Evolutionary conservation across 2,113 vertebrate species (phyloP), one percentile per base, ranked within the genome.

Genomic region (Myotis brandtii): DNA sequence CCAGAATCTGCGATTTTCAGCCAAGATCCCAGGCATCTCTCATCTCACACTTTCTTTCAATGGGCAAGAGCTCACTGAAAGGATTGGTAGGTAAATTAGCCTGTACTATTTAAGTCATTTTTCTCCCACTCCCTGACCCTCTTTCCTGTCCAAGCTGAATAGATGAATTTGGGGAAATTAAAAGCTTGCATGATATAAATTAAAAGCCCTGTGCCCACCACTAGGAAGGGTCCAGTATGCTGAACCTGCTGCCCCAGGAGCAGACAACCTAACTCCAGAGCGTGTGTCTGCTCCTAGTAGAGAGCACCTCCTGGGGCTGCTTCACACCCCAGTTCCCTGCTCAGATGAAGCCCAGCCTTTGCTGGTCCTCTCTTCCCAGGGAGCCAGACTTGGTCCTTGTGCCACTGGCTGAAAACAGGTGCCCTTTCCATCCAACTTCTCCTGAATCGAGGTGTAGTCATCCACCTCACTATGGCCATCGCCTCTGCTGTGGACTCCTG

Each of bases 381-480:
- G n/a, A 80, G 50, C 12, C 64, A 76, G 48, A 72, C 34, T 37
- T 66, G 8, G 32, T 75, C 64, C 86, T 79, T 32, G 9, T 32
- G 62, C 40, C 6, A 21, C 46, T 75, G 52, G 34, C 46, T 89
- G 14, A 89, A 81, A 76, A 52, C 5, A 3, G 52, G 23, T 50
- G 14, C 9, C 27, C 50, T 76, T 85, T 72, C 85, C 66, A 84
- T 59, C 18, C 66, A 54, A 6, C 20, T 67, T 92, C 75, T 91
- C 50, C 77, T 70, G 50, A 84, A 34, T 83, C 54, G 17, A 69
- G 43, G 56, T 18, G 11, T 23, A 67, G 50, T 7, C 54, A 56
- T 20, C 59, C 12, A 66, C 56, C 56, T 86, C 52, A 59, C 21
- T 34, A 3, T 54, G 7, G n/a, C 59, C 64, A 10, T 67, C 37